These are phyloP conservation scores for Nettapus auritus DNA, from an alignment of 2,113 vertebrate species.

Conservation along the genomic window DNA sequence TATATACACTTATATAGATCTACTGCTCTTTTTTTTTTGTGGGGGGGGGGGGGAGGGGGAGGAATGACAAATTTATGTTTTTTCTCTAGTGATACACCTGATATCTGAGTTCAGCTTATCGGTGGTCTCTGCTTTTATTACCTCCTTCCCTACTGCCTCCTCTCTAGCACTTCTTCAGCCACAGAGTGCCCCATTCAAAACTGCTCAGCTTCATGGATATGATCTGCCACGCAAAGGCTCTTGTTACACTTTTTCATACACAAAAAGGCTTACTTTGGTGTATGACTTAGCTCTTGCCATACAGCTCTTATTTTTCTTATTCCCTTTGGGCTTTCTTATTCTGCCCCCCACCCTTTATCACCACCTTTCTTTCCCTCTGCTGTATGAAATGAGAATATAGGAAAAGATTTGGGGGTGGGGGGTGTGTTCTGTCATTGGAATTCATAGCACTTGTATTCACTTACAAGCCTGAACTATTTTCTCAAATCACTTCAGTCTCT, in stretches of 20 bases:
- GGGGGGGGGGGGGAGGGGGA: too few relatives aligned
- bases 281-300: conserved; percentile 64
- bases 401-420: conserved; percentile 56
- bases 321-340: conserved; percentile 26
- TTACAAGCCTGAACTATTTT: conserved; percentile 75
- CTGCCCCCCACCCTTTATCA: conserved; percentile 9
- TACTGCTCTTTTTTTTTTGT: conserved; percentile 47
- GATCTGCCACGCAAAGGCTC: conserved; percentile 74
- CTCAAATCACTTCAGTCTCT: conserved; percentile 72
- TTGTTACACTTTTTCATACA: conserved; percentile 71
- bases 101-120: conserved; percentile 33
- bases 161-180: neutral
- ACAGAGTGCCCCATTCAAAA: conserved; percentile 64
- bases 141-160: conserved; percentile 2
- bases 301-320: conserved; percentile 18
- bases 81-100: conserved; percentile 1
- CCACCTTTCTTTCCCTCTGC: conserved; percentile 62
- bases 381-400: conserved; percentile 72
- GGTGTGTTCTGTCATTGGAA: conserved; percentile 72
- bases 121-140: conserved; percentile 14
- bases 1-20: neutral
- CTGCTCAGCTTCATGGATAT: conserved; percentile 54
- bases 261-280: conserved; percentile 65
- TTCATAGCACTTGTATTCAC: conserved; percentile 78
- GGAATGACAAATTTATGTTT: conserved; percentile 5